Conservation (phyloP, 1,140 invertebrate species). For the Aradophagus sp. region DNA sequence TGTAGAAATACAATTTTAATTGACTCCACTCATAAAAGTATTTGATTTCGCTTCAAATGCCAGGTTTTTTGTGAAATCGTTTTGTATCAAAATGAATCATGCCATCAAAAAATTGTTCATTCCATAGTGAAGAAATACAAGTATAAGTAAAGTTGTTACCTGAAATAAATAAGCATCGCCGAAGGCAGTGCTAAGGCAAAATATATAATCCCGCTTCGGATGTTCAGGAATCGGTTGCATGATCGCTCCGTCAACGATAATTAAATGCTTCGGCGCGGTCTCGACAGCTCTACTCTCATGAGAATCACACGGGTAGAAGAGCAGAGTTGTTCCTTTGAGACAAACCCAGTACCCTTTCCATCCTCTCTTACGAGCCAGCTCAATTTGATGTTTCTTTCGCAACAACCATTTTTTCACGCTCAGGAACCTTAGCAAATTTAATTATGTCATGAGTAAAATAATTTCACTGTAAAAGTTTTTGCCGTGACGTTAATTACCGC, state of each 20-base stretch:
- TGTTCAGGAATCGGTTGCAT: slow-evolving; percentile 99
- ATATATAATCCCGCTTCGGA: slow-evolving; percentile 97
- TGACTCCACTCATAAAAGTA: too few relatives aligned
- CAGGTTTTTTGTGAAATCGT: too few relatives aligned
- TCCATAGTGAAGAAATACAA: too few relatives aligned
- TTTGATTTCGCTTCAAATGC: too few relatives aligned
- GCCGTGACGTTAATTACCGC: too few relatives aligned
- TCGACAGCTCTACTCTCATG: slow-evolving; percentile 92
- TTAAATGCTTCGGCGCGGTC: slow-evolving; percentile 94
- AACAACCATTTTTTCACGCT: slow-evolving; percentile 99
- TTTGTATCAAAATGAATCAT: too few relatives aligned
- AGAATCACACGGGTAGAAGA: slow-evolving; percentile 97
- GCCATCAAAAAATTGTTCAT: too few relatives aligned
- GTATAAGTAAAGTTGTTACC: too few relatives aligned
- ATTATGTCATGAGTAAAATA: slow-evolving; percentile 25
- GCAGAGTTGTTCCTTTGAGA: slow-evolving; percentile 95
- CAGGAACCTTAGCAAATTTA: slow-evolving; percentile 84
- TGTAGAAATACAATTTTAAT: too few relatives aligned
- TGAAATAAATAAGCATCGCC: slow-evolving; percentile 98
- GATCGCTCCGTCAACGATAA: slow-evolving; percentile 97
- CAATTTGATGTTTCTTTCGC: slow-evolving; percentile 96
- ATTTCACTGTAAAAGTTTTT: too few relatives aligned
- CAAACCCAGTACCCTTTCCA: slow-evolving; percentile 99
- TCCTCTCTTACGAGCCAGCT: slow-evolving; percentile 93
- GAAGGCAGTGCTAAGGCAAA: slow-evolving; percentile 97